phyloP scores from a whole-genome alignment of 2,888 invertebrate species.

The Cephus rjabovi region DNA sequence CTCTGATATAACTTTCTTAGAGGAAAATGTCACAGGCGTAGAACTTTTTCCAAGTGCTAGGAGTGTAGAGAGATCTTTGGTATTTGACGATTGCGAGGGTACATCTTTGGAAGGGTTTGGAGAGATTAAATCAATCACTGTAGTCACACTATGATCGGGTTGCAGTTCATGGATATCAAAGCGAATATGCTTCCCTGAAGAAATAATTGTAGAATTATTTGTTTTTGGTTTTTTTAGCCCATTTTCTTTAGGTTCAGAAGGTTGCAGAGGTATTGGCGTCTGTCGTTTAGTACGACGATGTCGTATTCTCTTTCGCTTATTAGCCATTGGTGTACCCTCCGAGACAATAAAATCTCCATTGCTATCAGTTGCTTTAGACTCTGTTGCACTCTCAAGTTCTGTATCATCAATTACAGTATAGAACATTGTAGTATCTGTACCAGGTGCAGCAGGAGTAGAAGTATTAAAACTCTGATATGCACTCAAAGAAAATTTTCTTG shows the following conservation, averaged over 20 bases:
- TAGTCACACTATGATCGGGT: not conserved
- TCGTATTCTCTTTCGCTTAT: constrained; percentile 16
- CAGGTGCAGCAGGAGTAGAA: not conserved
- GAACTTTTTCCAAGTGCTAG: constrained; percentile 46
- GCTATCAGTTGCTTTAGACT: constrained; percentile 31
- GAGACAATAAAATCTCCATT: constrained; percentile 8
- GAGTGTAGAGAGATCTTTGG: constrained; percentile 36
- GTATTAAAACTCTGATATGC: not conserved
- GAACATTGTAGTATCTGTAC: constrained; percentile 24
- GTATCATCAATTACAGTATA: constrained; percentile 33
- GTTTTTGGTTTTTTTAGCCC: constrained; percentile 45
- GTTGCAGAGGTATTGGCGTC: not conserved
- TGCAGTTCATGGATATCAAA: constrained; percentile 37
- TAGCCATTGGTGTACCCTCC: not conserved
- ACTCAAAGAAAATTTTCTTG: not conserved
- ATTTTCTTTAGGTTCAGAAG: not conserved
- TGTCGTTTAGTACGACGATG: constrained; percentile 4
- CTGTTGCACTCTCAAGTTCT: constrained; percentile 16
- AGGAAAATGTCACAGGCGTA: constrained; percentile 45
- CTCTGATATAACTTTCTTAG: constrained; percentile 16
- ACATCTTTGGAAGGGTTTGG: constrained; percentile 9
- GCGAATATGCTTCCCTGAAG: constrained; percentile 52
- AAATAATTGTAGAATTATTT: constrained; percentile 35
- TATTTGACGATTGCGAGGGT: constrained; percentile 5
- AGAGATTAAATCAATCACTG: constrained; percentile 8